Base-by-base conservation (phyloP, 2,797 vertebrate genomes). In the Remorina albescens region DNA sequence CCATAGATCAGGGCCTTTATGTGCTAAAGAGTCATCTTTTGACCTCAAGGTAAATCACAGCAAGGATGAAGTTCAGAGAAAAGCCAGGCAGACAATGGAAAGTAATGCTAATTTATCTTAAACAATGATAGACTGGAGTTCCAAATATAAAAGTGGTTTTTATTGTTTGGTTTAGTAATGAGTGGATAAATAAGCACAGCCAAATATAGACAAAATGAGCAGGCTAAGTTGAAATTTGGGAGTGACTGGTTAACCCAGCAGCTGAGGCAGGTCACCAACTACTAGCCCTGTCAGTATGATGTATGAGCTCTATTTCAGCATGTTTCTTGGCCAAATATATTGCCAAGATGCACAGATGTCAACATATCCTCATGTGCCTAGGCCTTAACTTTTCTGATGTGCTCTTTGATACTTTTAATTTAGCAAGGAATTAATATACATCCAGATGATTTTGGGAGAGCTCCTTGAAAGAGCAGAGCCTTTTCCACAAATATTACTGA, bases 1-100 rank as follows among this genome's bases (percentile, higher is more conserved):
- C 75, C 77, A 72, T 74, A 71, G 50, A 71, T 84, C 64, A 60
- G 15, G 67, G 56, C 58, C 11, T 68, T 30, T 51, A 64, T 41
- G 42, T 54, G 41, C 47, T 34, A 7, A n/a, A 67, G 30, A 61
- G 41, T 49, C 34, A 18, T 75, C 37, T 30, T 67, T 41, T 34
- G 37, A 50, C 28, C 32, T 2, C 53, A 66, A 2, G 1, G 46
- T n/a, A n/a, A 18, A 63, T 54, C 41, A 65, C 49, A 21, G 36
- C 2, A 0, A 2, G 23, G 34, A 50, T n/a, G 12, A 66, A 44
- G 23, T 58, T 54, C 23, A 64, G 39, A 34, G 51, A 23, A n/a
- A 3, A 34, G 23, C 12, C 21, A 23, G 47, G 25, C 23, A 50
- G 23, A 50, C 51, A 16, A 19, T n/a, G n/a, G n/a, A n/a, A n/a